Base-by-base conservation (phyloP, 2,888 invertebrate genomes). In the Acrobeloides nanus region DNA sequence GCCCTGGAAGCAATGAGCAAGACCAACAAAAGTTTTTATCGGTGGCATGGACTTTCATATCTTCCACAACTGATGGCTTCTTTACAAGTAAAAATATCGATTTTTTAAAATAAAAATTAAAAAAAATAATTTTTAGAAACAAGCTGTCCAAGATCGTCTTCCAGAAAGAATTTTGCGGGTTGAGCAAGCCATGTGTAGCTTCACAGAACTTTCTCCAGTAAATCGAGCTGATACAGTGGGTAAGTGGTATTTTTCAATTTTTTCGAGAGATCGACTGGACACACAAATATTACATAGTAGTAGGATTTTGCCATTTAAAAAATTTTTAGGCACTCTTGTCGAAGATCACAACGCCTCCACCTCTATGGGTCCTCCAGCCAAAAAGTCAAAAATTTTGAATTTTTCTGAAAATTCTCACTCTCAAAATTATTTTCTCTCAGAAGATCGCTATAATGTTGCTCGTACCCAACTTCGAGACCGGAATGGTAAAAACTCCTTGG, bases 1-100 rank as follows among this genome's bases (percentile, higher is more conserved):
- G 72, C 72, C 26, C 53, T 72, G 46, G 72, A 72, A 39, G 70
- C 72, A 5, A 72, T 72, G 72, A 55, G 57, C 39, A 72, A 72
- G 41, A 62, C 62, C 20, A 72, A 71, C 58, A 72, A 72, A 51
- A 61, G 62, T 24, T 72, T 55, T 48, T 72, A 72, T 46, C 40
- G 54, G 20, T 72, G 72, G 72, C 55, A 63, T 29, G 68, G 69
- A 33, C 53, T 72, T 12, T 38, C 57, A 17, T 42, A 48, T 7
- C 55, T 72, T 21, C 72, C 72, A 3, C 57, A 55, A 33, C 55
- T 72, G 15, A 71, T 72, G 69, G 35, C 45, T 21, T 53, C 61
- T 12, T 53, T 72, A 6, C 64, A 72, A 62, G 67, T 66, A 44
- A 29, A 25, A n/a, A n/a, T n/a, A n/a, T n/a, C n/a, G n/a, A n/a